Percentiles rank a stretch among this genome's conserved stretches.
These are phyloP conservation scores for Drosophila meridiana DNA, from an alignment of 2,888 invertebrate genomes.

Conservation along the genomic window DNA sequence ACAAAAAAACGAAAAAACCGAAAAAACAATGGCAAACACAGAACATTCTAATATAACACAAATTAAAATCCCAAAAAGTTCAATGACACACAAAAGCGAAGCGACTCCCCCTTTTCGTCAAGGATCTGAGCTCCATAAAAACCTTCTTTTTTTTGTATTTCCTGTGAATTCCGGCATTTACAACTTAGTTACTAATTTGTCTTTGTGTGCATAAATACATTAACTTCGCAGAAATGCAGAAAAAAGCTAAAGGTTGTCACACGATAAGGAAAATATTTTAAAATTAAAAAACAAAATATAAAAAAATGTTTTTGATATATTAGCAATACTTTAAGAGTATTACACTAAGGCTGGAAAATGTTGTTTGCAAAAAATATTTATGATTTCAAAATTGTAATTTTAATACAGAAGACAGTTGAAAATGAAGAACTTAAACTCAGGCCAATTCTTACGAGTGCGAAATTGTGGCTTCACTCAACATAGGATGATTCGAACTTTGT, in stretches of 20 bases:
- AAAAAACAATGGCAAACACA: slow-evolving; percentile 12
- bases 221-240: neutral
- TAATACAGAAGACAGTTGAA: too few relatives aligned
- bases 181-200: neutral
- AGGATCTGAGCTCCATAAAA: slow-evolving; percentile 19
- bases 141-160: neutral
- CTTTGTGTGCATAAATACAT: neutral
- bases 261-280: neutral
- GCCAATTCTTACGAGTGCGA: too few relatives aligned
- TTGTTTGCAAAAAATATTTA: too few relatives aligned
- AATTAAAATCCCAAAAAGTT: slow-evolving; percentile 33
- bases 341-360: too few relatives aligned
- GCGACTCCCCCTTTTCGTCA: too few relatives aligned
- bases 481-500: too few relatives aligned
- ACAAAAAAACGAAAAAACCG: slow-evolving; percentile 14
- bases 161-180: neutral
- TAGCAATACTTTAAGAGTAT: too few relatives aligned
- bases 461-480: too few relatives aligned
- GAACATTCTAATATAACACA: slow-evolving; percentile 26
- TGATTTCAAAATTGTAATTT: too few relatives aligned
- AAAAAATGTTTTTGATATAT: neutral
- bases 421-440: too few relatives aligned
- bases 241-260: neutral
- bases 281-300: neutral
- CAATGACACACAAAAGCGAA: neutral